These are phyloP conservation scores for Oscheius myriophilus DNA, from an alignment of 2,888 invertebrate genomes.

Conservation along the genomic window DNA sequence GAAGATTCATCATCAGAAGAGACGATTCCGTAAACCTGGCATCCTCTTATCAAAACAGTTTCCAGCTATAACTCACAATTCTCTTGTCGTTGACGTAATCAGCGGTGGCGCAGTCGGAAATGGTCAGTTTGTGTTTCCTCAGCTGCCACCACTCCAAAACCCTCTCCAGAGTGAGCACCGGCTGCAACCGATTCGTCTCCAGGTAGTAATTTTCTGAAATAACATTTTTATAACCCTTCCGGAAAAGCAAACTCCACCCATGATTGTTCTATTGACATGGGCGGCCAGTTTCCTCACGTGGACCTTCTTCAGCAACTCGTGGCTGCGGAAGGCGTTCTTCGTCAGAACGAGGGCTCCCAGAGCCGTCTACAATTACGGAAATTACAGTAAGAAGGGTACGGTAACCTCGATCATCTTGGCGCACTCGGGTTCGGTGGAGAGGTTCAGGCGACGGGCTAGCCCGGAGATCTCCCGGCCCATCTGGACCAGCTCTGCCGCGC, in stretches of 20 bases:
- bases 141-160: constrained; percentile 10
- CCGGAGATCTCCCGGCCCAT: no score
- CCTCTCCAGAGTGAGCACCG: neutral
- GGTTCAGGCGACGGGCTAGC: no score
- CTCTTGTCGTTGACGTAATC: constrained; percentile 1
- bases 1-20: neutral
- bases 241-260: neutral
- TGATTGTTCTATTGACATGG: constrained; percentile 1
- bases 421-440: no score
- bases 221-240: neutral
- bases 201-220: constrained; percentile 1
- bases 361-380: no score
- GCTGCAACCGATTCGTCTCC: neutral
- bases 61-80: constrained; percentile 8
- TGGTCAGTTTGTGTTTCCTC: constrained; percentile 1
- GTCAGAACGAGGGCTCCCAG: neutral
- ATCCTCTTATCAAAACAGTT: neutral
- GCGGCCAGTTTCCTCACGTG: neutral
- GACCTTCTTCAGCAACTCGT: neutral
- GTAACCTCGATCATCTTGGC: no score
- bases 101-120: neutral
- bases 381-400: no score
- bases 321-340: constrained; percentile 9
- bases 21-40: constrained; percentile 9
- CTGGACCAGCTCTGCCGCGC: no score